Evolutionary conservation across 2,113 vertebrate species (phyloP), one percentile per base, ranked within the genome.

Genomic region (Zeus faber): DNA sequence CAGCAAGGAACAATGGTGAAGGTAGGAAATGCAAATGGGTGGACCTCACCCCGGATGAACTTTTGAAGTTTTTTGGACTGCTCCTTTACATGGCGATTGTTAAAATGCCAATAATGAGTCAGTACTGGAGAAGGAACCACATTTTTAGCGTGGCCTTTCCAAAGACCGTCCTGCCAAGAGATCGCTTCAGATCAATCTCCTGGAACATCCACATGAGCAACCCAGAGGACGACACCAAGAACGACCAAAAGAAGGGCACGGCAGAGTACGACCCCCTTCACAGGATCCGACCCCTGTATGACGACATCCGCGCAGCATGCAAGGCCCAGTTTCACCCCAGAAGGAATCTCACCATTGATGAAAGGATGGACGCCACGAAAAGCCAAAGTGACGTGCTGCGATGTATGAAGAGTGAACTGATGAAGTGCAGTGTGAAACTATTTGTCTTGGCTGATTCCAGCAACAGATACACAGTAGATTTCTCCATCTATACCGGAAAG

Each of bases 141-240:
- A 14, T 56, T 6, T 43, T 49, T 14, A 47, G 49, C 13, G 18
- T 52, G 13, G 13, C 22, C 0, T 37, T 29, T 10, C 21, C 59
- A 6, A 10, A 26, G 1, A 18, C 1, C 2, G 22, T 37, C 11
- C 24, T 55, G 53, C 0, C 46, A 16, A 21, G 46, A 11, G 26
- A 64, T 9, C 5, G 45, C 7, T 56, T 20, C 11, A 3, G 5
- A 4, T 5, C n/a, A 3, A 44, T 64, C 1, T 49, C 11, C 2
- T 49, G 35, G 52, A 64, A 50, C 46, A 29, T 64, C 3, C 60
- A 54, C 33, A 25, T 63, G 43, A 63, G 61, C 14, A 26, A 43
- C 5, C 51, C 61, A 6, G 44, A 55, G 3, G 10, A 44, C 11
- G 45, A 56, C 7, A n/a, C 3, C 2, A 41, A 37, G 10, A 62